Evolutionary conservation across 2,797 vertebrate species (phyloP).

Genomic region (Pangasius sanitwongsei): DNA sequence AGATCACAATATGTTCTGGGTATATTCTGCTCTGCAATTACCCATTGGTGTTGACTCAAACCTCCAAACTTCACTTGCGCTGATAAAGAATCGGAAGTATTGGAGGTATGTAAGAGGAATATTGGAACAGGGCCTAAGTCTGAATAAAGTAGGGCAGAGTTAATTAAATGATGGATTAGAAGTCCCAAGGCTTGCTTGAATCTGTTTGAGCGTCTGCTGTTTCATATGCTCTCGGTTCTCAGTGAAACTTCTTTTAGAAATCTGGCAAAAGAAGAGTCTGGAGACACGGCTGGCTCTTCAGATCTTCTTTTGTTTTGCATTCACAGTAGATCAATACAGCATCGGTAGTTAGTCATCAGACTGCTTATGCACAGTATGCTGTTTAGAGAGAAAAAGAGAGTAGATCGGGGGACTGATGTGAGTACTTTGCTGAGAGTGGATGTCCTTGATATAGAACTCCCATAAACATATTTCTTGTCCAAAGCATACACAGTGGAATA

Average conservation of each 20-base stretch:
- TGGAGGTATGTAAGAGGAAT: constrained; percentile 4
- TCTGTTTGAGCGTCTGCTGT: constrained; percentile 27
- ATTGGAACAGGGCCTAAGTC: constrained; percentile 2
- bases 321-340: constrained; percentile 3
- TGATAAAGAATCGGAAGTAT: constrained; percentile 3
- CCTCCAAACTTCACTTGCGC: background rate
- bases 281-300: background rate
- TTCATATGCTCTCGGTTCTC: constrained; percentile 3
- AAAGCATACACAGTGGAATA: background rate
- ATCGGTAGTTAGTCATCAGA: constrained; percentile 12
- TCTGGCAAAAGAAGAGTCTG: constrained; percentile 6
- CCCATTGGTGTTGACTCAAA: background rate
- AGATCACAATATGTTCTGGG: background rate
- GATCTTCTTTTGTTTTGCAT: constrained; percentile 15
- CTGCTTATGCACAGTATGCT: constrained; percentile 14
- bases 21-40: background rate
- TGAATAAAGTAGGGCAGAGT: constrained; percentile 29
- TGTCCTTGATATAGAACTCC: constrained; percentile 22
- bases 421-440: constrained; percentile 17
- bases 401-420: background rate
- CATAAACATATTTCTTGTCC: constrained; percentile 24
- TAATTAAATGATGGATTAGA: constrained; percentile 35
- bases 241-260: background rate
- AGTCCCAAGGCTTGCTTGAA: constrained; percentile 21
- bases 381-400: constrained; percentile 9